These are phyloP conservation scores for Rhadinocentrus ornatus DNA, from an alignment of 2,797 vertebrate genomes.

Conservation along the genomic window DNA sequence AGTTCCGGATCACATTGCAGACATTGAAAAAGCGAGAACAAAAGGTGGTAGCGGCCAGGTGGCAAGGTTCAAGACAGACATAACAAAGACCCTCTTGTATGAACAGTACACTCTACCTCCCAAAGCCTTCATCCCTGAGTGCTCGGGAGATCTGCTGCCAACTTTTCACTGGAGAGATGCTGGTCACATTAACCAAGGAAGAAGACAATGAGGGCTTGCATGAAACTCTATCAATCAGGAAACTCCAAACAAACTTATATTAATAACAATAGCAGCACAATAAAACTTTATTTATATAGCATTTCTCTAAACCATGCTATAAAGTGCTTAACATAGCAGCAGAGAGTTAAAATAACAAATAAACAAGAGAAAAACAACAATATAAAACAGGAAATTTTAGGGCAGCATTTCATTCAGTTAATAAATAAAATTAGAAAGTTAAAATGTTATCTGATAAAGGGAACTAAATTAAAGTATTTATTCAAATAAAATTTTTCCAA, in stretches of 20 bases:
- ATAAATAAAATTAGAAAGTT: too few relatives aligned
- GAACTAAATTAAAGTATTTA: too few relatives aligned
- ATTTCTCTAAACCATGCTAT: too few relatives aligned
- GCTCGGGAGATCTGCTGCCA: slow-evolving; percentile 49
- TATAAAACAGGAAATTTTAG: not conserved
- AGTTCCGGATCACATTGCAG: slow-evolving; percentile 59
- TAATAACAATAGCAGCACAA: too few relatives aligned
- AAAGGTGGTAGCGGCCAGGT: slow-evolving; percentile 69
- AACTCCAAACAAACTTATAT: slow-evolving; percentile 56
- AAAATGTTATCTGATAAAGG: too few relatives aligned
- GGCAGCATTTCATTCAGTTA: too few relatives aligned
- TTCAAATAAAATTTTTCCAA: not conserved
- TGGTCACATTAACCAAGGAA: slow-evolving; percentile 39
- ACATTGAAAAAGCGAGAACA: slow-evolving; percentile 64
- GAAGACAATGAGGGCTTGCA: slow-evolving; percentile 51
- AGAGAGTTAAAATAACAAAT: too few relatives aligned
- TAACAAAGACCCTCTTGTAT: slow-evolving; percentile 78
- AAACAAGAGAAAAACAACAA: not conserved
- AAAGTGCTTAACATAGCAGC: too few relatives aligned
- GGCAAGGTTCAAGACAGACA: slow-evolving; percentile 57
- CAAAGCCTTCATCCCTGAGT: slow-evolving; percentile 63
- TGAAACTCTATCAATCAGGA: slow-evolving; percentile 64
- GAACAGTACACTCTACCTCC: slow-evolving; percentile 46
- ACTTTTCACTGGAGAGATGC: slow-evolving; percentile 48
- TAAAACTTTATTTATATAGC: too few relatives aligned